These are phyloP conservation scores for Chrysomela aeneicollis DNA, from an alignment of 2,888 invertebrate species.

Conservation along the genomic window DNA sequence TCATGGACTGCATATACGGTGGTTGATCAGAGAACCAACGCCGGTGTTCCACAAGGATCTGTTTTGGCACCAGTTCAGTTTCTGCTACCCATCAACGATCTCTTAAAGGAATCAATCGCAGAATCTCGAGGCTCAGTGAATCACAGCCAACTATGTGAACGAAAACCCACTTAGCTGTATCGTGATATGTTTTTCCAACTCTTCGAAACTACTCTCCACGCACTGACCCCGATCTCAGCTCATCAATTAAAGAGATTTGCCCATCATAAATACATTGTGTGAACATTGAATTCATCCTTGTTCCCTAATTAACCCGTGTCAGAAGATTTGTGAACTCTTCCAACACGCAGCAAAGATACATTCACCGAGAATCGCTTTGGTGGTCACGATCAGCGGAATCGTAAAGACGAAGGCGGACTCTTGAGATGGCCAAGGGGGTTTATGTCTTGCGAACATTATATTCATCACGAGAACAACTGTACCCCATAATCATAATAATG, in stretches of 20 bases:
- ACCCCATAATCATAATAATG: too few relatives aligned
- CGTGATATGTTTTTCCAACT: neutral
- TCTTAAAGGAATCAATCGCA: too few relatives aligned
- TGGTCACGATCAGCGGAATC: conserved; percentile 49
- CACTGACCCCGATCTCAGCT: neutral
- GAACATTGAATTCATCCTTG: conserved; percentile 40
- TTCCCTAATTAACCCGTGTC: conserved; percentile 47
- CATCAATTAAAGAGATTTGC: neutral
- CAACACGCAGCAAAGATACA: conserved; percentile 31
- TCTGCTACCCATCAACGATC: too few relatives aligned
- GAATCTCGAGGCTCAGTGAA: neutral
- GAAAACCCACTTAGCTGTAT: neutral
- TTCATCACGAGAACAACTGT: too few relatives aligned
- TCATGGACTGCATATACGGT: too few relatives aligned
- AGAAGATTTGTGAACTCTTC: conserved; percentile 41
- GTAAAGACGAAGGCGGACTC: conserved; percentile 6
- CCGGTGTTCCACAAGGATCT: too few relatives aligned
- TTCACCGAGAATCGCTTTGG: conserved; percentile 38
- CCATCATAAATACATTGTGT: conserved; percentile 28
- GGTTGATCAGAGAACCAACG: too few relatives aligned
- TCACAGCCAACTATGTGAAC: neutral
- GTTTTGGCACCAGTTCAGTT: too few relatives aligned
- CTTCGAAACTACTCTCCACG: neutral
- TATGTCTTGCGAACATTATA: neutral
- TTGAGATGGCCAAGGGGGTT: neutral